Conservation (phyloP, 2,113 vertebrate genomes). For the Xiphorhynchus elegans region DNA sequence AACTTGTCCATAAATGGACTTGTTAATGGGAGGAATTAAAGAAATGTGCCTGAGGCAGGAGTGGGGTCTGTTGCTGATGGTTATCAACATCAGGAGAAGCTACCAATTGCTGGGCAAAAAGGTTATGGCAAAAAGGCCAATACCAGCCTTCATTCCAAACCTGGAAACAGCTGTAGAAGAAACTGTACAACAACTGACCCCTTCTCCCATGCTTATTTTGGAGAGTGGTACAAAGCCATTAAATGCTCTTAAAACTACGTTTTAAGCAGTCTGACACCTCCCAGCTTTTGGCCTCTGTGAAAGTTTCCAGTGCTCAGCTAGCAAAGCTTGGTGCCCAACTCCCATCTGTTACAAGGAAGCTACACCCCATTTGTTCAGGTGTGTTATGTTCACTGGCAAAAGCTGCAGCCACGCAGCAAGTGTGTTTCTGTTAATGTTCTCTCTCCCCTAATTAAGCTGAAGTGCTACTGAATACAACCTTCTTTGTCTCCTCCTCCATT, state of each 20-base stretch:
- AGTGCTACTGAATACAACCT: background rate
- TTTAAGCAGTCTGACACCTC: background rate
- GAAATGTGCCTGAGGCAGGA: background rate
- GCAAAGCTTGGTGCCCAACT: background rate
- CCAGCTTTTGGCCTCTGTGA: background rate
- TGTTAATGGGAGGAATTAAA: background rate
- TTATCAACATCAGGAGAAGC: background rate
- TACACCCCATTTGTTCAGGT: background rate
- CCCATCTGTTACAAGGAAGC: background rate
- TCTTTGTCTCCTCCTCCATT: background rate
- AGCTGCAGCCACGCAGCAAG: background rate
- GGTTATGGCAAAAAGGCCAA: background rate
- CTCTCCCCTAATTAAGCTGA: background rate
- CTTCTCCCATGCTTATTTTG: background rate
- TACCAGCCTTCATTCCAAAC: background rate
- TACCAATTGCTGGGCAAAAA: background rate
- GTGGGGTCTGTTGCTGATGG: background rate
- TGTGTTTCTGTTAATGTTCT: background rate
- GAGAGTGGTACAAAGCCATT: background rate
- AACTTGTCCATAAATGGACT: background rate
- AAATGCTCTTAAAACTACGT: background rate
- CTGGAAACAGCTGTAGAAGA: background rate
- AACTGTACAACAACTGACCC: background rate
- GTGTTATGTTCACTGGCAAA: background rate
- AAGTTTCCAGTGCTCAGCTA: background rate